Evolutionary conservation across 2,888 invertebrate species (phyloP), one percentile per base, ranked within the genome.

Genomic region (Xestoiulus laeticollis): DNA sequence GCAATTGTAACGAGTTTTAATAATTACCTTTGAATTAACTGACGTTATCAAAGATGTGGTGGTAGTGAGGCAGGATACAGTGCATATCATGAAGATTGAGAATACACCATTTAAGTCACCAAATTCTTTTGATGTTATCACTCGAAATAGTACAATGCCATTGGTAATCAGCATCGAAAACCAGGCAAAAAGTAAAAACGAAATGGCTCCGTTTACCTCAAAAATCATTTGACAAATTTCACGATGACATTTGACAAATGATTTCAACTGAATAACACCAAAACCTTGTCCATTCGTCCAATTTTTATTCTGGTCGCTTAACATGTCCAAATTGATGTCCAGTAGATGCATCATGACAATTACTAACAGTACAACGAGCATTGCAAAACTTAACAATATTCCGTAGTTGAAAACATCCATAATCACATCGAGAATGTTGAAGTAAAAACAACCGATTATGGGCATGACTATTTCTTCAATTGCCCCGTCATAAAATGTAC

Each of bases 401-500:
- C 78, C 78, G 14, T 22, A 78, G 30, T 78, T 78, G 30, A 78
- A 78, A 78, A 78, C 30, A 30, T 78, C 78, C 78, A 78, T 78
- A 30, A 78, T 14, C 30, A 78, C 78, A 78, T 78, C 78, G 3
- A 78, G 78, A 10, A 78, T 5, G 78, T 78, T 22, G 78, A 30
- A 78, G 78, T 26, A 1, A 12, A 2, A 14, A 14, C 78, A 78
- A 0, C 78, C 78, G 14, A 22, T 30, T 78, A 78, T 30, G 78
- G 78, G 78, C 22, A 78, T 30, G 3, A 78, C 78, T 1, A 78
- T 14, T 22, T 26, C 30, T 30, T 78, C 30, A 14, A 78, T 78
- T 30, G 78, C 78, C 16, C 78, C 78, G 0, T 78, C 78, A 14
- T 78, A 78, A 26, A 78, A 78, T 14, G 78, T 26, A 16, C 78